Base-by-base conservation (phyloP, 2,797 vertebrate genomes). In the Pempheris klunzingeri region DNA sequence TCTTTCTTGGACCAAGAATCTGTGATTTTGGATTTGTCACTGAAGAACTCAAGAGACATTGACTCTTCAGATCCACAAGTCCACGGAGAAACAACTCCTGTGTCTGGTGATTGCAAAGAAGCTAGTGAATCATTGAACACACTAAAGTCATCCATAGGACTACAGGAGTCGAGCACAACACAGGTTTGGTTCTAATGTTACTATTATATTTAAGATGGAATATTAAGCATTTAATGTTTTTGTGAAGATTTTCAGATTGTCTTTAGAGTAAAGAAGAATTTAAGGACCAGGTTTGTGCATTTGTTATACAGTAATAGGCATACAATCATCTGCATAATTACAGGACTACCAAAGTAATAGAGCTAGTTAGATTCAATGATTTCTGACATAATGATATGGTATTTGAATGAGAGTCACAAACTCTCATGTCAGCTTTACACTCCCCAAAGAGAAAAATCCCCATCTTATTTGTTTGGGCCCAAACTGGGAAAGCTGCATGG, bases 1-100 rank as follows among this genome's bases (percentile, higher is more conserved):
- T 43, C 41, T 18, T n/a, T 15, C 11, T 58, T 81, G 18, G 78
- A 80, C 65, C 59, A 77, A 64, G 79, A 44, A 75, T 30, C 83
- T 62, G 70, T 63, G 34, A 46, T 90, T 80, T 90, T 95, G 68
- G 93, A 95, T 84, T 90, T 94, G 63, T 94, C 94, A 50, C 44
- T 85, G 41, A 94, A 78, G 87, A 87, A 74, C 7, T 39, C 50
- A 3, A 75, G 36, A 69, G 62, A 87, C 46, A 68, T 55, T 60
- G 38, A 78, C 12, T 55, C 71, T 46, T 60, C 58, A 32, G 66
- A 78, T 70, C 66, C 53, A 52, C 54, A 87, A 70, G 39, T 71
- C 64, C 64, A 49, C n/a, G 59, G n/a, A 73, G 71, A 54, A 50
- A 57, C 85, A 1, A 43, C 36, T 2, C 49, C 32, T 66, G 59